These are phyloP conservation scores for Poeciliopsis retropinna DNA, from an alignment of 2,113 vertebrate genomes.

Conservation along the genomic window DNA sequence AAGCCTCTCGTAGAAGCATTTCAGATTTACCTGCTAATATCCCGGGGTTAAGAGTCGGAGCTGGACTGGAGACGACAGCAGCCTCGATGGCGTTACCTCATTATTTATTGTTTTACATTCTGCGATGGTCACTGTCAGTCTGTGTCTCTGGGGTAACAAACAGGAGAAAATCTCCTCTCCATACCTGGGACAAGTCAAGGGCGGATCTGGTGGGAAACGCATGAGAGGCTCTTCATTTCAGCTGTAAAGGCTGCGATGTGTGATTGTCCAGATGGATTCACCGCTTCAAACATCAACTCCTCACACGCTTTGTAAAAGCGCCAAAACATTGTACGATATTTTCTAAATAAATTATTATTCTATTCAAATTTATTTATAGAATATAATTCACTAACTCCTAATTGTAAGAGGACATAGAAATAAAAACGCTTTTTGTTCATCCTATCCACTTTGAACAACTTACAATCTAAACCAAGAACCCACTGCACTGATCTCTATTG, in stretches of 20 bases:
- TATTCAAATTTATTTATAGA: too few species aligned
- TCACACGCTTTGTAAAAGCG: neutral
- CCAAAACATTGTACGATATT: neutral
- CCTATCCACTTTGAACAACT: too few species aligned
- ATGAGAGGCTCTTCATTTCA: constrained; percentile 47
- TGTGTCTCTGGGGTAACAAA: constrained; percentile 68
- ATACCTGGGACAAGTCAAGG: constrained; percentile 68
- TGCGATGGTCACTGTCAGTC: constrained; percentile 63
- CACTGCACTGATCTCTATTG: too few species aligned
- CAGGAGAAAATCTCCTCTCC: constrained; percentile 58
- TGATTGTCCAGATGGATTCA: constrained; percentile 16
- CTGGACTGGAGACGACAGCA: constrained; percentile 77
- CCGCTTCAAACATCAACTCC: constrained; percentile 11
- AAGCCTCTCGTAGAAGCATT: constrained; percentile 78
- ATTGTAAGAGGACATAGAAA: too few species aligned
- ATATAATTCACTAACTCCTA: too few species aligned
- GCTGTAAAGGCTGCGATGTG: constrained; percentile 14
- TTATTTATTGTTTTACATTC: constrained; percentile 82
- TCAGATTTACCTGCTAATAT: constrained; percentile 90
- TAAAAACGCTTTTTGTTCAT: too few species aligned
- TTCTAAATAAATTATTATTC: neutral
- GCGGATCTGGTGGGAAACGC: constrained; percentile 60
- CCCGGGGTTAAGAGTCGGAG: constrained; percentile 70
- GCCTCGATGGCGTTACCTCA: constrained; percentile 74
- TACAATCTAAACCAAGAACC: too few species aligned